Base-by-base conservation (phyloP, 2,113 vertebrate species). In the Collichthys lucidus region DNA sequence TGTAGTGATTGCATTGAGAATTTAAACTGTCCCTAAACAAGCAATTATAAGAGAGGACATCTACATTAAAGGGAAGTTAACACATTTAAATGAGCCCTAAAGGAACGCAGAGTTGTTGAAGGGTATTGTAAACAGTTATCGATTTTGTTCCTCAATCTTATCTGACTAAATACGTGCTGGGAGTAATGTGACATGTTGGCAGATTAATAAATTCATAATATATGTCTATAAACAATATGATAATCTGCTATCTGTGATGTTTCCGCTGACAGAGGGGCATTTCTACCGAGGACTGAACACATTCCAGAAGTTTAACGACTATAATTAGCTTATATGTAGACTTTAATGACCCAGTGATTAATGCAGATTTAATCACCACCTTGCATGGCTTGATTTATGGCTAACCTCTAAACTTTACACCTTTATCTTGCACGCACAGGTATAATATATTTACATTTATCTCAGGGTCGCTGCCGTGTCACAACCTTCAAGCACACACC, bases 341-440 rank as follows among this genome's bases (percentile, higher is more conserved):
- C 35, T 40, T 40, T 40, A 40, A 40, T 40, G 35, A 40, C 35
- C 7, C 35, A 40, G 35, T 40, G 35, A 40, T 40, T 40, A 40
- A 79, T 83, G 47, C 49, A 50, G 24, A 66, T 47, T 31, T 79
- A 87, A 81, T 89, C 64, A 47, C 52, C 44, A 17, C 24, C 78
- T 40, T 57, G 59, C 3, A 4, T 3, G 0, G 10, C 53, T 19
- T 56, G 60, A 82, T 86, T 88, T 82, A 68, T 80, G 74, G 14
- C 11, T 26, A 8, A 50, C 60, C 60, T 57, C 62, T 74, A 80
- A 88, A 71, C 56, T 56, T 22, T 70, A 73, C 22, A 64, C 24
- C 29, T 24, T 6, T 1, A 6, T 44, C 15, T 46, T 52, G 55
- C 19, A 26, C n/a, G 1, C 40, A 77, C 16, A 26, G 22, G 14